A percentile compares a stretch with the other conserved stretches of the same genome.
These are phyloP conservation scores for Mallotus villosus DNA, from an alignment of 2,797 vertebrate genomes.

Conservation along the genomic window DNA sequence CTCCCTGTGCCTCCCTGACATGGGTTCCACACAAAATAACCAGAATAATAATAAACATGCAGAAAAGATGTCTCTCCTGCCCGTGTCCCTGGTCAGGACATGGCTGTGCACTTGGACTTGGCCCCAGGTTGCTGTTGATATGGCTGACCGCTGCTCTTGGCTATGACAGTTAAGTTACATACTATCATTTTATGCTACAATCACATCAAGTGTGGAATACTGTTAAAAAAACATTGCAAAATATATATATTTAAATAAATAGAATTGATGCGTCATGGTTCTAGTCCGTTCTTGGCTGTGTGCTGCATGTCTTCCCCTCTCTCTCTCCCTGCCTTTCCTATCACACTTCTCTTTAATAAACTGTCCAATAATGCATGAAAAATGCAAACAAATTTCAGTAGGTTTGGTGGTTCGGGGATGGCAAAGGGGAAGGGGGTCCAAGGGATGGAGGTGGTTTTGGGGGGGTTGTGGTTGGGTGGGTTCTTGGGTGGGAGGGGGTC, in stretches of 20 bases:
- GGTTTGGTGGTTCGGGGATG: too few species aligned
- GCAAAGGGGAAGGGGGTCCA: too few species aligned
- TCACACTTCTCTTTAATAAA: too few species aligned
- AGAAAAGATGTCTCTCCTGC: too few species aligned
- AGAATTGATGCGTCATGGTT: neutral
- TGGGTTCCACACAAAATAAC: neutral
- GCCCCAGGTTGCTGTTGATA: neutral
- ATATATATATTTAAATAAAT: neutral
- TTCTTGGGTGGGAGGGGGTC: constrained; percentile 26
- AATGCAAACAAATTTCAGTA: too few species aligned
- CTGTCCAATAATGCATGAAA: too few species aligned
- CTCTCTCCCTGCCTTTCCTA: too few species aligned
- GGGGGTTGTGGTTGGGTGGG: neutral
- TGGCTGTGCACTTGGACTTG: neutral
- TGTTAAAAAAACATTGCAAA: neutral
- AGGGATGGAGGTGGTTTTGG: too few species aligned
- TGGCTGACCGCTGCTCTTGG: neutral
- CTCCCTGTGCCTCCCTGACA: neutral
- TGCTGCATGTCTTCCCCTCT: too few species aligned
- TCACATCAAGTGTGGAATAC: constrained; percentile 7
- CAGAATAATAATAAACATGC: neutral
- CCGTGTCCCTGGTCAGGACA: too few species aligned
- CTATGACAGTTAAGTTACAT: neutral
- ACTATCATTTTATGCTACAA: neutral
- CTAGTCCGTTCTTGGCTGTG: too few species aligned